phyloP scores from a whole-genome alignment of 2,888 invertebrate species.

The Pseudolycoriella hygida region DNA sequence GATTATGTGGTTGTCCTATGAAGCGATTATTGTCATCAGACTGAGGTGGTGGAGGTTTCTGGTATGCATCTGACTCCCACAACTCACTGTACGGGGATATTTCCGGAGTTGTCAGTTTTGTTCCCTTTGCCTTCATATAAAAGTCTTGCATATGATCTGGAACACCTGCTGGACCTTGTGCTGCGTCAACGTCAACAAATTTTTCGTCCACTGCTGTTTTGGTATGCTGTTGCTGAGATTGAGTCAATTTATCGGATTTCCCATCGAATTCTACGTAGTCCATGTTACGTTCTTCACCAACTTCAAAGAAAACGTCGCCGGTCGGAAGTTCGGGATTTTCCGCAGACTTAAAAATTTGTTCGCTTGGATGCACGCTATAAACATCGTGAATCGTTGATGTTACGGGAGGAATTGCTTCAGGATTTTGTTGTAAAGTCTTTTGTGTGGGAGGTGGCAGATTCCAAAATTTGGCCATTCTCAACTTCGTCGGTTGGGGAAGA shows the following conservation, averaged over 20 bases:
- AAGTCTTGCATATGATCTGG: constrained; percentile 7
- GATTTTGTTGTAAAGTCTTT: no score
- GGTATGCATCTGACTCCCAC: constrained; percentile 5
- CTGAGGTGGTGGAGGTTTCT: not conserved
- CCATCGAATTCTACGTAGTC: not conserved
- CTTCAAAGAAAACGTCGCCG: constrained; percentile 11
- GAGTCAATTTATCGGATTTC: not conserved
- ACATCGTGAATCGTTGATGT: constrained; percentile 2
- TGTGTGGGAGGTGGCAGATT: not conserved
- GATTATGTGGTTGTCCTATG: not conserved
- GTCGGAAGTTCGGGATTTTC: constrained; percentile 11
- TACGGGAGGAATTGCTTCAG: not conserved
- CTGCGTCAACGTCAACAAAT: no score
- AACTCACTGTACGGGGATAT: constrained; percentile 1
- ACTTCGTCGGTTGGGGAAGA: constrained; percentile 2
- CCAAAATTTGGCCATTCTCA: not conserved
- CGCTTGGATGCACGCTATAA: constrained; percentile 1
- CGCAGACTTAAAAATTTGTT: constrained; percentile 7
- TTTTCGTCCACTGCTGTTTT: no score
- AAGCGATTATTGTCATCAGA: not conserved
- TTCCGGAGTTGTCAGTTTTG: not conserved
- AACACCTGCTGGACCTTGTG: not conserved
- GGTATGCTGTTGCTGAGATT: no score
- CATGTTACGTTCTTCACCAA: constrained; percentile 5
- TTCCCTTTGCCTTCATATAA: not conserved